Base-by-base conservation (phyloP, 30 jellyfish, hydroid and myxozoan species). In the Hydractinia symbiolongicarpus region DNA sequence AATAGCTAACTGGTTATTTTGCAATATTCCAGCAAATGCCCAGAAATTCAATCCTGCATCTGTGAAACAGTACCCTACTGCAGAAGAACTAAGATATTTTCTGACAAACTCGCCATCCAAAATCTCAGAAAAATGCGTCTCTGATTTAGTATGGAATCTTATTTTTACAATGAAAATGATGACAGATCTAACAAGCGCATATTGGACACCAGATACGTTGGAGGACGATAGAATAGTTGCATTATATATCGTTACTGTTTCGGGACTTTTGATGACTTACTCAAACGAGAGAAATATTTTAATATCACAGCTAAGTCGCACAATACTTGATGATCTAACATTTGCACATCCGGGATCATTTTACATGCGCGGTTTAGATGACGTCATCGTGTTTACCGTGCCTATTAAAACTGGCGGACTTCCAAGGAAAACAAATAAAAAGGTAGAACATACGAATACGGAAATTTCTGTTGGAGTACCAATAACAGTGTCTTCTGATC, bases 1-100 rank as follows among this genome's bases (percentile, higher is more conserved):
- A n/a, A 64, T 86, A n/a, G 95, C 95, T 11, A 69, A 80, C 7
- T 86, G 95, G 87, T 57, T 44, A 8, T 8, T 71, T 19, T 90
- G 97, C 83, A 79, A 81, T 68, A 84, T 90, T 16, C 72, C 83
- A 8, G 95, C 97, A 4, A 86, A 85, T 4, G 97, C 87, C 7
- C 95, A 90, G 72, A 44, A 64, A 20, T 4, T 20, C 2, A 86
- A 84, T 64, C 96, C 95, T 53, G 67, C 76, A 11, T 84, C 95
- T 71, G 85, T 78, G 79, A 84, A 83, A 60, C 86, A 88, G 7
- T 84, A 81, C 67, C 93, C 97, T 11, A 84, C 95, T 4, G 95
- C 90, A 7, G 90, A 85, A 55, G 97, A 90, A 55, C 53, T 90
- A 30, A 52, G 88, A 53, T 79, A 9, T 5, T 86, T 79, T 44